Evolutionary conservation across 2,888 invertebrate species (phyloP).

Genomic region (Ophion ellenae): DNA sequence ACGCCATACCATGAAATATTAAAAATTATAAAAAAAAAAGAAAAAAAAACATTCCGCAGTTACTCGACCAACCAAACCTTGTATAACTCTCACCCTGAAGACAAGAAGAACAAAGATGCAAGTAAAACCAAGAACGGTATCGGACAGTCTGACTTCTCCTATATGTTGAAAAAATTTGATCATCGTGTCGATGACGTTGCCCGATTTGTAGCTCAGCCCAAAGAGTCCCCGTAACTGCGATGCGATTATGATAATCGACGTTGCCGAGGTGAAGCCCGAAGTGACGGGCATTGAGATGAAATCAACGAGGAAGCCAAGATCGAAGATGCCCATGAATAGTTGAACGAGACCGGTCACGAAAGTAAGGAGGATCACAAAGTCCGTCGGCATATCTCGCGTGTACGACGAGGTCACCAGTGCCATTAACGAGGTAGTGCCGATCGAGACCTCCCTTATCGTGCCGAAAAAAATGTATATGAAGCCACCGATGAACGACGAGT

Average conservation of each 20-base stretch:
- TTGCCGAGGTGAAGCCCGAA: slow-evolving; percentile 93
- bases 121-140: slow-evolving; percentile 87
- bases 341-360: slow-evolving; percentile 92
- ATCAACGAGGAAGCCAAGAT: slow-evolving; percentile 92
- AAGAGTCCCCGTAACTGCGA: slow-evolving; percentile 91
- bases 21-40: no score
- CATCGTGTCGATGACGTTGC: slow-evolving; percentile 88
- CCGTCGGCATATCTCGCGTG: slow-evolving; percentile 88
- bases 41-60: no score
- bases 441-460: slow-evolving; percentile 93
- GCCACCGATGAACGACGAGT: slow-evolving; percentile 94
- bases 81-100: slow-evolving; percentile 86
- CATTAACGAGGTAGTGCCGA: slow-evolving; percentile 97
- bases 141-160: slow-evolving; percentile 85
- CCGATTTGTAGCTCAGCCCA: slow-evolving; percentile 88
- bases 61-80: background rate
- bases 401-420: slow-evolving; percentile 92
- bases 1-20: no score
- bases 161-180: slow-evolving; percentile 84
- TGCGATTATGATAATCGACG: slow-evolving; percentile 90
- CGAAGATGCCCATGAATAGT: slow-evolving; percentile 91
- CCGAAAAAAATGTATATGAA: slow-evolving; percentile 95
- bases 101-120: slow-evolving; percentile 88
- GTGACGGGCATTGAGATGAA: slow-evolving; percentile 93
- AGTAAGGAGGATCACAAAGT: slow-evolving; percentile 90